Evolutionary conservation across 2,797 vertebrate genomes (phyloP).

Genomic region (Eidolon dupreanum): DNA sequence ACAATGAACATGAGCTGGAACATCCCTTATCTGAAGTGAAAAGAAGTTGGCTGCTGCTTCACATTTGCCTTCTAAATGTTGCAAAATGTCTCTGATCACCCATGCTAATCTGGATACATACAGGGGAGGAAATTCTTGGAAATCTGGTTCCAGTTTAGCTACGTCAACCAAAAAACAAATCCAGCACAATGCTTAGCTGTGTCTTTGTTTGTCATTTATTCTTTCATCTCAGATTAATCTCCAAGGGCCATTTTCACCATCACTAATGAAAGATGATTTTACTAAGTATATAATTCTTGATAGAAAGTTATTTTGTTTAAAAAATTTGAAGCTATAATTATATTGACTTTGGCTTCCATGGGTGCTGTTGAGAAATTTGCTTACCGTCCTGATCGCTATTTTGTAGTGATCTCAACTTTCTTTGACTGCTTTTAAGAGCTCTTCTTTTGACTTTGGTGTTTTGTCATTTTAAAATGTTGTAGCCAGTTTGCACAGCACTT

Average conservation of each 20-base stretch:
- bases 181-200: background rate
- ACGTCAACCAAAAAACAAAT: background rate
- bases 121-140: background rate
- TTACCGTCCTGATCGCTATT: background rate
- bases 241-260: background rate
- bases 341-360: background rate
- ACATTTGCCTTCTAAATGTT: background rate
- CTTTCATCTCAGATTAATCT: background rate
- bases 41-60: background rate
- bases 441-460: background rate
- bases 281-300: background rate
- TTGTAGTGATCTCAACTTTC: background rate
- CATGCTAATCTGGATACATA: too few species aligned
- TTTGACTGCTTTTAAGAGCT: background rate
- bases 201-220: background rate
- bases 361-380: background rate
- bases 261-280: background rate
- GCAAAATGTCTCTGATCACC: background rate
- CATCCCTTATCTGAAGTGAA: background rate
- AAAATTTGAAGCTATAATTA: background rate
- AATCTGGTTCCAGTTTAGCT: background rate
- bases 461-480: background rate
- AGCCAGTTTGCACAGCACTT: background rate
- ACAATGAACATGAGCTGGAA: background rate
- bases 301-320: background rate